Base-by-base conservation (phyloP, 2,113 vertebrate species). In the Phycodurus eques region DNA sequence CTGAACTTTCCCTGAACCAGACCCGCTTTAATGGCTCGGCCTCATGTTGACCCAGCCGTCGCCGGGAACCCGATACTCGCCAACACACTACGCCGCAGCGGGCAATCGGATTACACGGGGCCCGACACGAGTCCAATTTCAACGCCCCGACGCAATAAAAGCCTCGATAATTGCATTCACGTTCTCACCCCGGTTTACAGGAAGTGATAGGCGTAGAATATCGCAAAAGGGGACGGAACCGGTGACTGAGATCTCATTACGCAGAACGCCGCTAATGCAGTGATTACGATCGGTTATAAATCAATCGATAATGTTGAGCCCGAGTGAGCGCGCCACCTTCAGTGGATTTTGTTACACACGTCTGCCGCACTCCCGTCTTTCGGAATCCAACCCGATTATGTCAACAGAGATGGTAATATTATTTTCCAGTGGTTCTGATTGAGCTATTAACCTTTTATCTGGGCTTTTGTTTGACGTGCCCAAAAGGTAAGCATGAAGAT, bases 1-100 rank as follows among this genome's bases (percentile, higher is more conserved):
- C 87, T 98, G 97, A 98, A 99, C 98, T 98, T 98, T 98, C 95
- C 93, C 94, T 99, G 98, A 99, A 98, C 96, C 94, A 91, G 93
- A 94, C 94, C 96, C 94, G 93, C 91, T 96, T 95, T 96, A 96
- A 96, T 95, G 95, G 94, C 91, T 90, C 92, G 91, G 51, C 94
- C 94, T 94, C 91, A 93, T 93, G 91, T 93, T 96, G 96, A 98
- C 95, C 95, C 91, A 95, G 94, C 93, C 94, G 90, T 90, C 93
- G 90, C 89, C 88, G 94, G 95, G 93, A 98, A 98, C 93, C 87
- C 88, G 96, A 98, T 97, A 95, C 94, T 90, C 94, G 95, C 95
- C 95, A 93, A 92, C 92, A 88, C 85, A 94, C 93, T 94, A 93
- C 92, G 93, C 95, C 94, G 95, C 92, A 13, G 92, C 96, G 94